Base-by-base conservation (phyloP, 2,888 invertebrate species). In the Xylophagus ater region DNA sequence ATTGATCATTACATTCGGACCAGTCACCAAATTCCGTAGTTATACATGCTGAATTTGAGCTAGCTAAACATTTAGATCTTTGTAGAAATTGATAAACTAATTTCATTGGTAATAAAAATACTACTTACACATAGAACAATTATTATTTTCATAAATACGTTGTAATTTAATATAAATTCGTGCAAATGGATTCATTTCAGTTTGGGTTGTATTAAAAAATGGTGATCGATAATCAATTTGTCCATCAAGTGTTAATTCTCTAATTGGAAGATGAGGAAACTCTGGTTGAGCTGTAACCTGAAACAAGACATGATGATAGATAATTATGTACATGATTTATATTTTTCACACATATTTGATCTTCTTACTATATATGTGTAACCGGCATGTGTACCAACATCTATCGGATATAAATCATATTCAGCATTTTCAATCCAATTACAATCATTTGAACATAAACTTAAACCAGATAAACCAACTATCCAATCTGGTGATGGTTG, bases 401-500 rank as follows among this genome's bases (percentile, higher is more conserved):
- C 97, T 76, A 88, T 94, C 0, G 97, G 96, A 60, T 84, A 92
- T 25, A 97, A 68, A 54, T 93, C 88, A 38, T 96, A 71, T 1
- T 78, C 74, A 53, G 83, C 77, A 28, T 79, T 76, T 45, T 76
- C 78, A 1, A 81, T 73, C 97, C 97, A 97, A 1, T 86, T 81
- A 57, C 97, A 94, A 63, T 97, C 92, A 10, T 72, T 59, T 42
- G 84, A 73, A 59, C 97, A 97, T 2, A 97, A 70, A 57, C 96
- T 92, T 49, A 96, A 62, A 1, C 84, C 83, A 1, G 88, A 88
- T 1, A 96, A 83, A 1, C 96, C 96, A 2, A 94, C 85, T 40
- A 94, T 84, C 97, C 97, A 97, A 64, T 97, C 97, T 0, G 97
- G 97, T 1, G 93, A 93, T 0, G 97, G 97, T 44, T 88, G 90